A percentile compares a stretch with the other conserved stretches of the same genome.
Conservation (phyloP, 2,797 vertebrate genomes). For the Poeciliopsis infans region DNA sequence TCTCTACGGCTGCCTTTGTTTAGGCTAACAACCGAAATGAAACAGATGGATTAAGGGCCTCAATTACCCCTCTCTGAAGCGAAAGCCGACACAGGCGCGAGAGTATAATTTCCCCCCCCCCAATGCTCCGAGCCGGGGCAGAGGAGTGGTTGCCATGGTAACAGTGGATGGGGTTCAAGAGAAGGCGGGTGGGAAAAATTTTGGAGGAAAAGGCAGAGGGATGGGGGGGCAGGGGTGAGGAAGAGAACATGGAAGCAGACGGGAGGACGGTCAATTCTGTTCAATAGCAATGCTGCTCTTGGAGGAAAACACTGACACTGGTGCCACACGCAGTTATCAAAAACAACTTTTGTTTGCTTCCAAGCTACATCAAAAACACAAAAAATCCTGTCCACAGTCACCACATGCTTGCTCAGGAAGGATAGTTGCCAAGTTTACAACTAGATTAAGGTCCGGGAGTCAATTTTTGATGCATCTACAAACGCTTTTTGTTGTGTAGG, state of each 20-base stretch:
- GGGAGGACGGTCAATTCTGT: constrained; percentile 6
- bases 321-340: neutral
- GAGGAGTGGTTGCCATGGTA: constrained; percentile 77
- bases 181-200: constrained; percentile 39
- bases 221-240: constrained; percentile 9
- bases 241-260: constrained; percentile 16
- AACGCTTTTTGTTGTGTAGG: too few species aligned
- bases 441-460: too few species aligned
- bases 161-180: constrained; percentile 53
- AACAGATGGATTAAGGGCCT: constrained; percentile 75
- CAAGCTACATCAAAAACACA: neutral
- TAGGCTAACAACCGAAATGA: constrained; percentile 51
- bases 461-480: too few species aligned
- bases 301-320: neutral
- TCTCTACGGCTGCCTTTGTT: constrained; percentile 65
- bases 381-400: neutral
- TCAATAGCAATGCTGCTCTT: neutral
- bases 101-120: constrained; percentile 41
- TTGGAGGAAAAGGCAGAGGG: constrained; percentile 27
- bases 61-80: constrained; percentile 66
- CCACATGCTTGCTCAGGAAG: neutral
- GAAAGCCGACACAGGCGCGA: constrained; percentile 28
- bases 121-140: constrained; percentile 52
- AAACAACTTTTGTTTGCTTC: neutral
- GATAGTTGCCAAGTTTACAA: neutral